Conservation (phyloP, 1,140 invertebrate genomes). For the Bicyclus anynana region DNA sequence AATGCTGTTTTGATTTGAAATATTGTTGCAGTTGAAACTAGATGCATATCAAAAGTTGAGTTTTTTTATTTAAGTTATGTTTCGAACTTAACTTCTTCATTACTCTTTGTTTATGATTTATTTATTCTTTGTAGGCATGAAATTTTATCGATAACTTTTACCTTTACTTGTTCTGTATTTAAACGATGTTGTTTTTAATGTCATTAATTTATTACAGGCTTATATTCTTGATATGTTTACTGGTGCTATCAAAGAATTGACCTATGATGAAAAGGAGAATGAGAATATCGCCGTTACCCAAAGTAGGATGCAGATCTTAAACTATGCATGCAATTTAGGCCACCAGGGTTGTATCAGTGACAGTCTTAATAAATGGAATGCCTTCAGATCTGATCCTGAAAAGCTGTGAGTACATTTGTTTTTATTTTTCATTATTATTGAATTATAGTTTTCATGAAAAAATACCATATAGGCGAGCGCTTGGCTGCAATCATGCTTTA, state of each 20-base stretch:
- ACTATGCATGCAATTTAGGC: conserved; percentile 77
- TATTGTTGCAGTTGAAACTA: too few species aligned
- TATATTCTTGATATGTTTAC: conserved; percentile 69
- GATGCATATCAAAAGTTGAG: too few species aligned
- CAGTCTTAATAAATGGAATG: conserved; percentile 70
- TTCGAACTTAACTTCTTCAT: too few species aligned
- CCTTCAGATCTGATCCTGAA: conserved; percentile 44
- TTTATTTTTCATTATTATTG: neutral
- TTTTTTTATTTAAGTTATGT: too few species aligned
- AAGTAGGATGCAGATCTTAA: conserved; percentile 73
- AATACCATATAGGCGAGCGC: neutral
- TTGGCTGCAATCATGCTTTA: neutral
- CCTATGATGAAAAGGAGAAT: conserved; percentile 50
- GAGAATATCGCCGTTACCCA: conserved; percentile 68
- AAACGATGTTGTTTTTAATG: too few species aligned
- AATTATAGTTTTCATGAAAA: neutral
- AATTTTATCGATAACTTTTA: too few species aligned
- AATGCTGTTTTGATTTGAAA: too few species aligned
- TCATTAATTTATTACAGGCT: conserved; percentile 59
- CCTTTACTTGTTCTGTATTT: too few species aligned
- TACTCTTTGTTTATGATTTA: too few species aligned
- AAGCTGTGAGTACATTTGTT: conserved; percentile 35
- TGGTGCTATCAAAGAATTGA: conserved; percentile 56
- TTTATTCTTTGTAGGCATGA: too few species aligned
- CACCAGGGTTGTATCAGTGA: conserved; percentile 74